These are phyloP conservation scores for Pilophorus perplexus DNA, from an alignment of 2,888 invertebrate species.

Conservation along the genomic window DNA sequence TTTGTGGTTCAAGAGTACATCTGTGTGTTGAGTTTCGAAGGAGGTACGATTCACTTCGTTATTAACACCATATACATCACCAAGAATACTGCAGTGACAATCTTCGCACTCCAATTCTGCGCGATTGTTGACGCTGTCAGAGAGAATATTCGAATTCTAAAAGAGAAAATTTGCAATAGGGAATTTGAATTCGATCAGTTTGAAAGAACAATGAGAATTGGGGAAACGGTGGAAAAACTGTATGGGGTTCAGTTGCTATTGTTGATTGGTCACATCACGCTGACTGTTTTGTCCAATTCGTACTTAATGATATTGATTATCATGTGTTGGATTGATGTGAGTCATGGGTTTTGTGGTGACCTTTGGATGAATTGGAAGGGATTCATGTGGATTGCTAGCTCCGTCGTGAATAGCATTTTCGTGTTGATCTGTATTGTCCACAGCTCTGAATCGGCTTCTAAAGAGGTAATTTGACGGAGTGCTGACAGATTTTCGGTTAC, in stretches of 20 bases:
- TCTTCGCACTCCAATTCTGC: neutral
- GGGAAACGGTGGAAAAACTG: neutral
- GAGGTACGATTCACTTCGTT: too few relatives aligned
- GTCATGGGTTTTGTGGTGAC: too few relatives aligned
- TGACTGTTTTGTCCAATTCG: neutral
- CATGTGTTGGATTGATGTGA: too few relatives aligned
- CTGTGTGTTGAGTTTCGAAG: too few relatives aligned
- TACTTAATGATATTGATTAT: neutral
- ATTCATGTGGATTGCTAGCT: too few relatives aligned
- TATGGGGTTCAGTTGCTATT: neutral
- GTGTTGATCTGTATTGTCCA: neutral
- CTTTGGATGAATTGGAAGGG: too few relatives aligned
- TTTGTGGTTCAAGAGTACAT: too few relatives aligned
- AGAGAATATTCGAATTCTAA: neutral
- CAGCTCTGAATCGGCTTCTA: too few relatives aligned
- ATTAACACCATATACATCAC: too few relatives aligned
- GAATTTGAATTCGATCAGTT: neutral
- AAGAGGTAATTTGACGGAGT: too few relatives aligned
- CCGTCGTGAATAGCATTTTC: neutral
- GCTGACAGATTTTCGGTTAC: too few relatives aligned
- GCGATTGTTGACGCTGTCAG: too few relatives aligned
- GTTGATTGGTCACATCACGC: neutral
- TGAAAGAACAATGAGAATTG: neutral
- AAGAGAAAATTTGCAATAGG: neutral
- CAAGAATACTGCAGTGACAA: neutral